Evolutionary conservation across 2,888 invertebrate species (phyloP).

Genomic region (Hirudinaria manillensis): DNA sequence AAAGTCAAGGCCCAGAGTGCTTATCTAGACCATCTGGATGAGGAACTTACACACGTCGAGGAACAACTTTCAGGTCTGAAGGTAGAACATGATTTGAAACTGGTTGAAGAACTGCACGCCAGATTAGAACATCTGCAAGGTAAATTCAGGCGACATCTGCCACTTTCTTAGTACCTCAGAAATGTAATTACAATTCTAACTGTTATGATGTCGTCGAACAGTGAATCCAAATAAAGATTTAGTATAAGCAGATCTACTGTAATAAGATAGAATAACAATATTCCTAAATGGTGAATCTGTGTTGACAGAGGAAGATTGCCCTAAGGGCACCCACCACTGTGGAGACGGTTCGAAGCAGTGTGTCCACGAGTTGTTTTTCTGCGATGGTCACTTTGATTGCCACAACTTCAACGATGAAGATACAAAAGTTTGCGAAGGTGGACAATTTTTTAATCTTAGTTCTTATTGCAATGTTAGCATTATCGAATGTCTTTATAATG

Average conservation of each 20-base stretch:
- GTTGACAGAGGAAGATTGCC: neutral
- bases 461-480: too few species aligned
- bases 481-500: too few species aligned
- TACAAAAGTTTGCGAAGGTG: neutral
- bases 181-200: neutral
- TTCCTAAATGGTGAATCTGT: too few species aligned
- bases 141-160: neutral
- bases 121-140: neutral
- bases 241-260: too few species aligned
- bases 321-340: neutral
- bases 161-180: too few species aligned
- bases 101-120: neutral
- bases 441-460: too few species aligned
- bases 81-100: neutral
- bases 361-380: conserved; percentile 2
- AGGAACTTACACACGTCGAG: neutral
- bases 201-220: too few species aligned
- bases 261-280: neutral
- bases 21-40: neutral
- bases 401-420: neutral
- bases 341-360: neutral
- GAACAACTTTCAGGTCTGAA: neutral
- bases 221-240: too few species aligned
- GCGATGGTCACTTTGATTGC: neutral
- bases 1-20: neutral